phyloP scores from a whole-genome alignment of 2,797 vertebrate species.

The Ctenopoma multispine region DNA sequence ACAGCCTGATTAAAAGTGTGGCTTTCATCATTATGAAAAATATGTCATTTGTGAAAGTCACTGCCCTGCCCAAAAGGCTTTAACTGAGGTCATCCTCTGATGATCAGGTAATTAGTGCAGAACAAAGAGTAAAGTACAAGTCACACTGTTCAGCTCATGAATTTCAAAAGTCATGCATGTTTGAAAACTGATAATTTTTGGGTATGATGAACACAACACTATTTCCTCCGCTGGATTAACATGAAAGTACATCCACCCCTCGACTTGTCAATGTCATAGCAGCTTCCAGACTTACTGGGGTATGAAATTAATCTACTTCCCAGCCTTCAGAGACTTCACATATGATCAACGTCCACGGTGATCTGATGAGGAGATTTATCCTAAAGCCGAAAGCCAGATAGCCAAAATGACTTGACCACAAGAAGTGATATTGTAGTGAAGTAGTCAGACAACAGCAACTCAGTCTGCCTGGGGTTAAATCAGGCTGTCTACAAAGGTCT shows the following conservation, averaged over 20 bases:
- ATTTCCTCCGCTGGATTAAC: constrained; percentile 41
- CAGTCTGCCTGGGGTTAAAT: constrained; percentile 35
- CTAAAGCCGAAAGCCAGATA: constrained; percentile 49
- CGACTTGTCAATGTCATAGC: constrained; percentile 58
- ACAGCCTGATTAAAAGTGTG: constrained; percentile 47
- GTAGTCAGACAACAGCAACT: constrained; percentile 42
- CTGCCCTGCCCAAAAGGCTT: constrained; percentile 5
- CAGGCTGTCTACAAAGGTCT: constrained; percentile 30
- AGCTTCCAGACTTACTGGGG: constrained; percentile 65
- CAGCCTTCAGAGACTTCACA: constrained; percentile 72
- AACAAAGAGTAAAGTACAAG: constrained; percentile 35
- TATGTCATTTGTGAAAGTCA: constrained; percentile 28
- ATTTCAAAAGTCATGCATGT: constrained; percentile 37
- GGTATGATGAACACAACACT: constrained; percentile 24
- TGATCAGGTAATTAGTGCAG: constrained; percentile 36
- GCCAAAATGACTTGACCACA: constrained; percentile 57
- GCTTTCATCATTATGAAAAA: constrained; percentile 43
- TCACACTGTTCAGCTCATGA: constrained; percentile 19
- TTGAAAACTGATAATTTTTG: constrained; percentile 32
- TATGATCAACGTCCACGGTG: constrained; percentile 63
- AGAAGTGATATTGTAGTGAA: constrained; percentile 50
- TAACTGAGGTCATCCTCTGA: constrained; percentile 24
- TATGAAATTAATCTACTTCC: constrained; percentile 79
- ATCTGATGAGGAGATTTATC: constrained; percentile 61
- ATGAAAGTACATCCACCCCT: constrained; percentile 37